Base-by-base conservation (phyloP, 2,888 invertebrate species). In the Pemphredon lugubris region DNA sequence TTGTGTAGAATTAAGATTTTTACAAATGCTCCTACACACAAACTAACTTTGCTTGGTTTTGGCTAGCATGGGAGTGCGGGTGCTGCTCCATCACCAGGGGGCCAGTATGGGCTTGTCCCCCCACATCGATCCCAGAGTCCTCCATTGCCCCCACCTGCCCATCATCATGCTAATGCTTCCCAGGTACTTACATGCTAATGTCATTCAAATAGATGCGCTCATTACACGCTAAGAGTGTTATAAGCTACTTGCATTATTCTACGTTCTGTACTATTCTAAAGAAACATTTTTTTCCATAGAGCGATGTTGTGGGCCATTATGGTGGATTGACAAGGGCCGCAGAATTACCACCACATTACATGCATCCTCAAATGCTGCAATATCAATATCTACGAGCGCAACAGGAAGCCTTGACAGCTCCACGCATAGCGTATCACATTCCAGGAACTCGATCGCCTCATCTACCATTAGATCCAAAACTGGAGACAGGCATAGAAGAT, bases 101-200 rank as follows among this genome's bases (percentile, higher is more conserved):
- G 85, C 69, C 89, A 88, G 76, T 89, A 88, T 70, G 88, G 89
- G 83, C 88, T 89, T 75, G 89, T 86, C 26, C 84, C 88, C 74
- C 87, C 88, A 6, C 89, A 88, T 86, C 87, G 89, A 73, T 81
- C 92, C 84, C 93, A 95, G 91, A 95, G 95, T 90, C 89, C 89
- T 78, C 89, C 89, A 77, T 74, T 89, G 83, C 96, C 95, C 86
- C 96, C 96, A 87, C 96, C 96, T 88, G 96, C 96, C 83, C 96
- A 96, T 90, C 96, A 95, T 92, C 95, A 90, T 79, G 88, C 88
- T 84, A 88, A 89, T 78, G 85, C 89, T 83, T 87, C 88, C 83
- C 90, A 90, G 90, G 89, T 89, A 89, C 82, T 84, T 83, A 82
- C 77, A 70, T 50, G 50, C 60, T 63, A 71, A 75, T 51, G 64